Evolutionary conservation across 2,888 invertebrate genomes (phyloP).

Genomic region (Baronia brevicornis): DNA sequence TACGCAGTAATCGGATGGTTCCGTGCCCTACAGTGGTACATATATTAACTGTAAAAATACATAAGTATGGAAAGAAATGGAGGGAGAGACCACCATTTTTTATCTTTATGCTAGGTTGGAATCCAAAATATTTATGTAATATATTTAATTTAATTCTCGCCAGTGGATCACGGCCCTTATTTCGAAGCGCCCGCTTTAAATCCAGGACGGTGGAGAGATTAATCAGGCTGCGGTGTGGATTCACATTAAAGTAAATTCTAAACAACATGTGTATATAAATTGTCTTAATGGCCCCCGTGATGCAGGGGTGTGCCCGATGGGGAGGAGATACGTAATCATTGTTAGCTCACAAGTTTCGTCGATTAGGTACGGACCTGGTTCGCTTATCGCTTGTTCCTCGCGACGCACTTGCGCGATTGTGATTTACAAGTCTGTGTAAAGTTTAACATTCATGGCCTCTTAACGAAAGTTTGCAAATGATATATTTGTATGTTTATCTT

Average conservation of each 20-base stretch:
- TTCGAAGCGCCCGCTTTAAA: constrained; percentile 8
- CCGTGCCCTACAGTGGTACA: no score
- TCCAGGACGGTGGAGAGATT: constrained; percentile 35
- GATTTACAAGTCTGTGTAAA: constrained; percentile 11
- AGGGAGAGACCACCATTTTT: no score
- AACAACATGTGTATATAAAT: constrained; percentile 64
- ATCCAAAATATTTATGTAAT: no score
- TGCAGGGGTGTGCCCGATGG: constrained; percentile 5
- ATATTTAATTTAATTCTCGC: no score
- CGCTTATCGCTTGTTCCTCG: constrained; percentile 5
- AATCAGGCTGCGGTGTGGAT: constrained; percentile 51
- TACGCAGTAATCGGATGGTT: no score
- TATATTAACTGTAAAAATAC: no score
- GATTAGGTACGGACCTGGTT: constrained; percentile 6
- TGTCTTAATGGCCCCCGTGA: constrained; percentile 47
- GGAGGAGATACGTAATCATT: constrained; percentile 10
- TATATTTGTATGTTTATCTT: no score
- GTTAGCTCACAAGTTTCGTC: constrained; percentile 10
- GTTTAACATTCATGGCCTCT: constrained; percentile 7
- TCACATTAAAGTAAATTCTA: constrained; percentile 64
- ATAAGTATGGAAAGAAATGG: no score
- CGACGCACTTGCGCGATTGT: constrained; percentile 7
- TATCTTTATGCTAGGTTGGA: no score
- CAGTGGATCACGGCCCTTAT: constrained; percentile 14
- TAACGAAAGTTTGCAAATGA: no score